A percentile compares a stretch with the other conserved stretches of the same genome.
Evolutionary conservation across 2,888 invertebrate genomes (phyloP).

Genomic region (Cephus sareptanus): DNA sequence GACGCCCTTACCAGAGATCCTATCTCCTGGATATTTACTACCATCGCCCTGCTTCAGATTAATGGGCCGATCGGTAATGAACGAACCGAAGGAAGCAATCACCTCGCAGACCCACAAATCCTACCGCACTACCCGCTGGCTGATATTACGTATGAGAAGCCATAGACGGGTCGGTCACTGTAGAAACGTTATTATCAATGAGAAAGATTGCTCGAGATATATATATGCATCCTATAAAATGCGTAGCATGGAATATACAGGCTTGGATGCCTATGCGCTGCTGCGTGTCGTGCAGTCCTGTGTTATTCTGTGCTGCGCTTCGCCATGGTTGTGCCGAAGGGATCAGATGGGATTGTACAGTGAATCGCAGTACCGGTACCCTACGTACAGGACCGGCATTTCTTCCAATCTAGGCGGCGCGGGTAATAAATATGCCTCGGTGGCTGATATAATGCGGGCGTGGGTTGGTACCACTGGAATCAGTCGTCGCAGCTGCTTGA

Average conservation of each 20-base stretch:
- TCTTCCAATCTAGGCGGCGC: conserved; percentile 57
- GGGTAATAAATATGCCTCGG: conserved; percentile 59
- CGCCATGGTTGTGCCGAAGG: not conserved
- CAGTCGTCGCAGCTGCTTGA: conserved; percentile 61
- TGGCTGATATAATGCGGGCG: conserved; percentile 13
- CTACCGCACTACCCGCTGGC: conserved; percentile 12
- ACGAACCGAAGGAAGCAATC: conserved; percentile 47
- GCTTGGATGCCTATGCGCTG: not conserved
- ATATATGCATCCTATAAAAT: not conserved
- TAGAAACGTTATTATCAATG: conserved; percentile 43
- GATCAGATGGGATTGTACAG: not conserved
- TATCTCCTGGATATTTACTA: conserved; percentile 10
- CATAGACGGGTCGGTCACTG: not conserved
- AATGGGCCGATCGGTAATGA: conserved; percentile 61
- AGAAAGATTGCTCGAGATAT: not conserved
- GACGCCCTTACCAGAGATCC: not conserved
- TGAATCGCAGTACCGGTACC: not conserved
- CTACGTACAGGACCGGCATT: conserved; percentile 33
- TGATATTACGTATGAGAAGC: not conserved
- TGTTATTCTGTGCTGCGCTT: not conserved
- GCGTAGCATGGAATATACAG: not conserved
- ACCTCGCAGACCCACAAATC: conserved; percentile 49
- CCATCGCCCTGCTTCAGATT: conserved; percentile 41
- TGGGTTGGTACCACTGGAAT: conserved; percentile 41
- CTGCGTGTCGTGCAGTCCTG: not conserved